phyloP scores from a whole-genome alignment of 2,797 vertebrate genomes.

The Phyllotis vaccarum region DNA sequence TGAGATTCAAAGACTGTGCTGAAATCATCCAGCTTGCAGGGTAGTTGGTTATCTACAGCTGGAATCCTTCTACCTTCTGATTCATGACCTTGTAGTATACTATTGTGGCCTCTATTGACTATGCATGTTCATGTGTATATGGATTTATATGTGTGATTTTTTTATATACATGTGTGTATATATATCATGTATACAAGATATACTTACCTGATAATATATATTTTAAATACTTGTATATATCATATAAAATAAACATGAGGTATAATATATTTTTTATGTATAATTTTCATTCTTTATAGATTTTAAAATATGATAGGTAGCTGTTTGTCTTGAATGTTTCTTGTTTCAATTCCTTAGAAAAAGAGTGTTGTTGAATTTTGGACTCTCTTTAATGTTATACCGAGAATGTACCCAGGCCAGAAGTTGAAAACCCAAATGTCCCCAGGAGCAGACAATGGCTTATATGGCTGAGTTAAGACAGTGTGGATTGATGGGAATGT shows the following conservation, averaged over 20 bases:
- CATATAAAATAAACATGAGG: background rate
- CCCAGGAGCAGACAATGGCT: background rate
- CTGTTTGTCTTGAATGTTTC: conserved; percentile 28
- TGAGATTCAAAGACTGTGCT: background rate
- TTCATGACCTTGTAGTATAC: background rate
- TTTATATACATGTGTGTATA: background rate
- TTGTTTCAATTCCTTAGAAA: conserved; percentile 40
- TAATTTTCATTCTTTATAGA: conserved; percentile 42
- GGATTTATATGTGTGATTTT: background rate
- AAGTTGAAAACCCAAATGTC: conserved; percentile 46
- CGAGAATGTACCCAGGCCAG: conserved; percentile 19
- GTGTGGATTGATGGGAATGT: background rate
- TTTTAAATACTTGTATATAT: background rate
- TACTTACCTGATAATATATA: background rate
- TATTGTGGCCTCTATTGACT: background rate
- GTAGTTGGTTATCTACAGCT: background rate
- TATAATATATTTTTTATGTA: background rate
- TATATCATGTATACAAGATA: too few relatives aligned
- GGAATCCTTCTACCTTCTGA: background rate
- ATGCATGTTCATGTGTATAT: background rate
- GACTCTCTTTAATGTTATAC: conserved; percentile 58
- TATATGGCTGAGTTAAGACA: background rate
- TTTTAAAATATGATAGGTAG: background rate
- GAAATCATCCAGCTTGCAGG: background rate
- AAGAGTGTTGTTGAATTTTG: conserved; percentile 7